Conservation (phyloP, 2,797 vertebrate genomes). For the Sternotherus odoratus region DNA sequence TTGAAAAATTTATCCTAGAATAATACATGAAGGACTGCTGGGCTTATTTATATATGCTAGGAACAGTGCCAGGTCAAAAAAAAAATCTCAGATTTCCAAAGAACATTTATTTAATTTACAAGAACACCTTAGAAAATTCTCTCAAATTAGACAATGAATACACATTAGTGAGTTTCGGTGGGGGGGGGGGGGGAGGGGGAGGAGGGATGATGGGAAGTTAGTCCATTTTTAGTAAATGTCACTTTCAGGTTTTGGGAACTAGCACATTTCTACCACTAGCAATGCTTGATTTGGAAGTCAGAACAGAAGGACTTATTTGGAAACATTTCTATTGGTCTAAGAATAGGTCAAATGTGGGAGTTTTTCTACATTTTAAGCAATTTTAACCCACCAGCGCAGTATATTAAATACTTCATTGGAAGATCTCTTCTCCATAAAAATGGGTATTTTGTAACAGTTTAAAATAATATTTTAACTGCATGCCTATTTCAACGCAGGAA, state of each 20-base stretch:
- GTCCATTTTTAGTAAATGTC: neutral
- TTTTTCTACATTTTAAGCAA: accelerated
- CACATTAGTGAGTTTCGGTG: neutral
- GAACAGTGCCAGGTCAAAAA: neutral
- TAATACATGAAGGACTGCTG: neutral
- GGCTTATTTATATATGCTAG: neutral
- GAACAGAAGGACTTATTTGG: neutral
- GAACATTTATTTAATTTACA: neutral
- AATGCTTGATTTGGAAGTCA: neutral
- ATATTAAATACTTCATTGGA: neutral
- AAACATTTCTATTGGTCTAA: neutral
- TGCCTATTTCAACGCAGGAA: neutral
- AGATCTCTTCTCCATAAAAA: neutral
- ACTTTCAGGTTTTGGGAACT: neutral
- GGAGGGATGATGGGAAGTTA: no score
- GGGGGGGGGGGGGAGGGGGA: no score
- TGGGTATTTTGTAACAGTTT: neutral
- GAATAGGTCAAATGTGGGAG: neutral
- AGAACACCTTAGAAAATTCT: neutral
- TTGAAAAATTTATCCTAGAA: neutral
- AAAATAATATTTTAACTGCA: accelerated
- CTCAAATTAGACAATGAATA: neutral
- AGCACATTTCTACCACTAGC: neutral
- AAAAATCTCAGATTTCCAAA: accelerated
- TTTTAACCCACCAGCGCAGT: neutral